Base-by-base conservation (phyloP, 2,113 vertebrate genomes). In the Pangasianodon hypophthalmus region DNA sequence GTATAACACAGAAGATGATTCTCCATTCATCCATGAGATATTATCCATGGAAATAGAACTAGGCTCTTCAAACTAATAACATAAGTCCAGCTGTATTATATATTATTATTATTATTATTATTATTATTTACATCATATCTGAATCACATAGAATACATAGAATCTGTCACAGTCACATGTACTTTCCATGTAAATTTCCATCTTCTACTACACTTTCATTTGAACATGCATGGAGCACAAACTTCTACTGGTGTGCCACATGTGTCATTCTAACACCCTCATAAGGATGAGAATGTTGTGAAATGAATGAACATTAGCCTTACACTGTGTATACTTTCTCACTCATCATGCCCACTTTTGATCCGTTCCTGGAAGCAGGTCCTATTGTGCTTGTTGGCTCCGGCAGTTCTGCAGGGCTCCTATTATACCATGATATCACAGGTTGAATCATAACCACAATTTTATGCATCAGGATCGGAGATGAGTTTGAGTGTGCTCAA, bases 401-500 rank as follows among this genome's bases (percentile, higher is more conserved):
- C 46, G 46, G 84, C n/a, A 24, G 69, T 56, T 86, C 71, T 83
- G 73, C n/a, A 84, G 37, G 80, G 67, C 41, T 50, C 48, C n/a
- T 50, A 87, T 88, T 87, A 83, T 64, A 64, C 69, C 29, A 77
- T 88, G 69, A 87, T 77, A 91, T 91, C 62, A 82, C 48, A 0
- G 21, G 50, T 11, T 90, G 85, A 88, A 81, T 90, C 89, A 54
- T 92, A 91, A 94, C 92, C 91, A 92, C 89, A 88, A 37, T 87
- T 84, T 83, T 5, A 52, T 85, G 89, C 89, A 92, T 94, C 93
- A 93, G 85, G 91, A 92, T 93, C 93, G 94, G 90, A 91, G 80
- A 86, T 91, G 91, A 90, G 92, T 92, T 91, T 82, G 80, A 91
- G 56, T 26, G 26, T 24, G 81, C 75, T 71, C 37, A 60, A 84